Evolutionary conservation across 2,113 vertebrate genomes (phyloP), one percentile per base, ranked within the genome.

Genomic region (Corydoras sp.): DNA sequence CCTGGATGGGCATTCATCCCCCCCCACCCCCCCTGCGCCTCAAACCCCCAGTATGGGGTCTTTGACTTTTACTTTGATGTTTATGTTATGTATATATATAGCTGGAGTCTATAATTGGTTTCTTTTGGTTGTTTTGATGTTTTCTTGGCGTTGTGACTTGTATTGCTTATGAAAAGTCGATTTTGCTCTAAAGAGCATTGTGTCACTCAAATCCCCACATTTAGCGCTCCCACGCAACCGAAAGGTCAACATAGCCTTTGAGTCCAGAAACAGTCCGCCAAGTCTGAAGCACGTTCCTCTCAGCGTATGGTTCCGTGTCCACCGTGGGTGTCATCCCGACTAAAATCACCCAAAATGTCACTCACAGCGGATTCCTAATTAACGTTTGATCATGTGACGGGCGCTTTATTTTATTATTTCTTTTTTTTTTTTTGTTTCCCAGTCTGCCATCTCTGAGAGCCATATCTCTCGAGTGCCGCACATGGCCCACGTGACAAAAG

Each of bases 301-400:
- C 32, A 54, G 72, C 51, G 48, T 43, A 43, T 31, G 67, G 53
- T 68, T 53, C 12, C 70, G 72, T 74, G 68, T 61, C 65, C 59
- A 50, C 2, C 10, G 71, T 62, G 78, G 51, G 76, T 66, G 75
- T 79, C 70, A 68, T 35, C 77, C 51, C 61, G 66, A 72, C 67
- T 51, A 62, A 31, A 71, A 74, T 29, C 9, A 62, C 71, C 75
- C 60, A 85, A 82, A 84, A 67, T 74, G 55, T 80, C 49, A 79
- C 77, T 80, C 80, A 74, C 3, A 55, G 13, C 55, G 71, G 63
- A 78, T 78, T 64, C 58, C 30, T 72, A 32, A 73, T 76, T 75
- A 80, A 69, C 49, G 58, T 59, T 65, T 76, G 69, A 80, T 76
- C n/a, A 4, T 56, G 13, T 10, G 48, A 59, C 11, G 24, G 50